These are phyloP conservation scores for Automeris io DNA, from an alignment of 2,888 invertebrate species.

Conservation along the genomic window DNA sequence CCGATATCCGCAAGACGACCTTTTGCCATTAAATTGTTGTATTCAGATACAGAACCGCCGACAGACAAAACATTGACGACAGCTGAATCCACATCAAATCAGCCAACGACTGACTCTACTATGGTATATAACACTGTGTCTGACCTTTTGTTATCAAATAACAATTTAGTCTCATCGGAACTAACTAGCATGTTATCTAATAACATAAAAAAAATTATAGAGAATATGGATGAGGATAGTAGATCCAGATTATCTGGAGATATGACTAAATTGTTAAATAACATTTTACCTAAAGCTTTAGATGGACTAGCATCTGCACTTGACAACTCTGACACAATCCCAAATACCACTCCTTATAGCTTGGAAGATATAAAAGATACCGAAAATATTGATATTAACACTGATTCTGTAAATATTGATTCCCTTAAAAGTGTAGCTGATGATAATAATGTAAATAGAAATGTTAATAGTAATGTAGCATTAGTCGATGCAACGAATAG, in stretches of 20 bases:
- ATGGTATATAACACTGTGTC: slow-evolving; percentile 72
- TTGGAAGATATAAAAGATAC: slow-evolving; percentile 70
- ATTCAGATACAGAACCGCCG: slow-evolving; percentile 61
- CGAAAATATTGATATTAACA: slow-evolving; percentile 43
- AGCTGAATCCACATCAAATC: slow-evolving; percentile 48
- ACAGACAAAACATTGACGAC: slow-evolving; percentile 61
- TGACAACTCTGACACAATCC: slow-evolving; percentile 47
- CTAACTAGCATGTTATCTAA: slow-evolving; percentile 74
- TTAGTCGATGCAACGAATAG: slow-evolving; percentile 25
- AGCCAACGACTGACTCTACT: slow-evolving; percentile 61
- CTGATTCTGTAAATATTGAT: slow-evolving; percentile 30
- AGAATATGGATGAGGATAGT: slow-evolving; percentile 64
- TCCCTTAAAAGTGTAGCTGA: slow-evolving; percentile 48
- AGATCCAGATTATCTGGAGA: slow-evolving; percentile 69
- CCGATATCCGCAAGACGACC: slow-evolving; percentile 66
- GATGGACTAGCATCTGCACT: slow-evolving; percentile 45
- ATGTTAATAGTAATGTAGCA: slow-evolving; percentile 30
- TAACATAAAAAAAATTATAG: slow-evolving; percentile 63
- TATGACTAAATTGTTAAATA: slow-evolving; percentile 69
- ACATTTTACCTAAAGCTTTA: slow-evolving; percentile 68
- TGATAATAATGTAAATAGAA: slow-evolving; percentile 53
- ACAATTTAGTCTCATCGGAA: slow-evolving; percentile 67
- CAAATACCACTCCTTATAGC: slow-evolving; percentile 68
- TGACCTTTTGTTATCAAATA: slow-evolving; percentile 67
- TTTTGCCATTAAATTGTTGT: slow-evolving; percentile 68